Base-by-base conservation (phyloP, 2,888 invertebrate genomes). In the Amblyteles armatorius region DNA sequence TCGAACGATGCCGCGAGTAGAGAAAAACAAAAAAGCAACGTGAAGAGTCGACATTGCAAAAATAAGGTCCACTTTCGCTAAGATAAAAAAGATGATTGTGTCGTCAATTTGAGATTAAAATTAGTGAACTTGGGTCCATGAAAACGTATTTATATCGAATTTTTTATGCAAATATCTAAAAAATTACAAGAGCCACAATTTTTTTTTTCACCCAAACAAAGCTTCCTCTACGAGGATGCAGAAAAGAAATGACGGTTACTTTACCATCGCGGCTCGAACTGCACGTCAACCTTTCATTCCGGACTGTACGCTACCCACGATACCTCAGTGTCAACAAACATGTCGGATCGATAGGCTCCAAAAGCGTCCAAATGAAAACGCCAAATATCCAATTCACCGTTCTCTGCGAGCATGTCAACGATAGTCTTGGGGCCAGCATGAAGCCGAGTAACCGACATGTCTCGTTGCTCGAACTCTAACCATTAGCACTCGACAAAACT, bases 251-350 rank as follows among this genome's bases (percentile, higher is more conserved):
- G 0, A 26, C 57, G 22, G 57, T 26, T 26, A 48, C 16, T 48
- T 48, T 7, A 48, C 16, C 40, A 29, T 26, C 9, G 57, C 11
- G 22, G 9, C 7, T 13, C 3, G 13, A 3, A 29, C 7, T 2
- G 3, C 48, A 3, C 5, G 16, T 13, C 3, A 71, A 52, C 6
- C n/a, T 71, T 52, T 29, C n/a, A 26, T 44, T 26, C 16, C 7
- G 7, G 69, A 69, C 69, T 69, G 50, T 50, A 69, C 57, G 13
- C 3, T 57, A 1, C 57, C 13, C 57, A 26, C 57, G 16, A 29
- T 4, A 22, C 50, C 7, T 33, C 71, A 52, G 71, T 71, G 71
- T 71, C 71, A 71, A 71, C 71, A 71, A 71, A 71, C 71, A 71
- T 44, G 44, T 48, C 19, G 40, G n/a, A 11, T 68, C 16, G 22